These are phyloP conservation scores for Arctocebus calabarensis DNA, from an alignment of 2,797 vertebrate genomes.

Conservation along the genomic window DNA sequence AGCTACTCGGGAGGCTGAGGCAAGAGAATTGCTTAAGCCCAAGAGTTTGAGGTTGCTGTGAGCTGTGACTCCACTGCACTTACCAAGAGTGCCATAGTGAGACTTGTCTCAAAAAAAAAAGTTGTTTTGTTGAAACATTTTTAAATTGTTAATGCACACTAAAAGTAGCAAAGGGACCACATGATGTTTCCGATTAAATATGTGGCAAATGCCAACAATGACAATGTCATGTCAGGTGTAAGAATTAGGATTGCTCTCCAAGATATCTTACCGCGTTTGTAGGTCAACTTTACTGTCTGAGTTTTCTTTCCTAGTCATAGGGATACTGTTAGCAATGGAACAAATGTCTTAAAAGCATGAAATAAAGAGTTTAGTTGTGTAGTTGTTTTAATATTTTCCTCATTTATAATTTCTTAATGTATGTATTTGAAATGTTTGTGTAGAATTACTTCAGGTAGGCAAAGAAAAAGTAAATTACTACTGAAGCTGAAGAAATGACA, in stretches of 20 bases:
- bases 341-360: neutral
- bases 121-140: slow-evolving; percentile 45
- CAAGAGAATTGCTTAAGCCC: too few species aligned
- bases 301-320: neutral
- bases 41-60: too few species aligned
- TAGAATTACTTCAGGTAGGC: neutral
- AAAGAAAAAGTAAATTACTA: slow-evolving; percentile 11
- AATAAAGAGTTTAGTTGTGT: neutral
- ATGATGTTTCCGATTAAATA: slow-evolving; percentile 36
- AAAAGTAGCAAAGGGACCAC: neutral
- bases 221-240: accelerated
- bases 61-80: too few species aligned
- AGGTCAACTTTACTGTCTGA: neutral
- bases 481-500: neutral
- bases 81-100: too few species aligned
- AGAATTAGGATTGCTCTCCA: too few species aligned
- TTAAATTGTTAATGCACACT: slow-evolving; percentile 1
- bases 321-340: neutral
- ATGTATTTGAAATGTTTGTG: neutral
- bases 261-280: neutral
- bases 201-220: neutral
- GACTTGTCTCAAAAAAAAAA: too few species aligned
- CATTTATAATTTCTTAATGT: neutral
- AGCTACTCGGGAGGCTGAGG: too few species aligned
- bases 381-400: slow-evolving; percentile 33